phyloP scores from a whole-genome alignment of 2,888 invertebrate genomes.

The Crocallis elinguaria region DNA sequence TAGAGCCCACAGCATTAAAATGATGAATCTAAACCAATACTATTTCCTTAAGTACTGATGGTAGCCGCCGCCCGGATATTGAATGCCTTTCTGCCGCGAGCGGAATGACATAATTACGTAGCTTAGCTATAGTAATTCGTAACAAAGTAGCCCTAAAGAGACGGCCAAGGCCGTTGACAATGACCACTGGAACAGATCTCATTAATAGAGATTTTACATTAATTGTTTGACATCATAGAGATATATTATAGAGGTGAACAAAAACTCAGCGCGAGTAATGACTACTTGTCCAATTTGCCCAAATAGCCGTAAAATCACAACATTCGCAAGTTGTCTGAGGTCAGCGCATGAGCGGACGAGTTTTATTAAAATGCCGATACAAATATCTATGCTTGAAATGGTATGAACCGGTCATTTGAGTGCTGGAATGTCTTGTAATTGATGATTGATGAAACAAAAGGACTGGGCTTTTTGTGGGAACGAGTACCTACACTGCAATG shows the following conservation, averaged over 20 bases:
- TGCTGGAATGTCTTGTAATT: not conserved
- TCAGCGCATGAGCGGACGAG: too few species aligned
- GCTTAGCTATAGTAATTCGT: slow-evolving; percentile 38
- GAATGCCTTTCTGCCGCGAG: slow-evolving; percentile 24
- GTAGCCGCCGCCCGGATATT: slow-evolving; percentile 19
- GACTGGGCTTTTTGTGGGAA: not conserved
- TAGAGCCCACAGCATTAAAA: too few species aligned
- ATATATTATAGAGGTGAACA: too few species aligned
- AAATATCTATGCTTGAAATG: too few species aligned
- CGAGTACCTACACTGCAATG: not conserved
- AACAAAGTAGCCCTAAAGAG: slow-evolving; percentile 44
- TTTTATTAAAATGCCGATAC: too few species aligned
- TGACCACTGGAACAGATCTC: slow-evolving; percentile 53
- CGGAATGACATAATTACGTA: slow-evolving; percentile 33
- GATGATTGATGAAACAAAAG: not conserved
- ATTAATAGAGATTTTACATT: slow-evolving; percentile 66
- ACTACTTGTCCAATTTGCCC: too few species aligned
- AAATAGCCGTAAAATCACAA: too few species aligned
- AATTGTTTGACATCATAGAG: slow-evolving; percentile 35
- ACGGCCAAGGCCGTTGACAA: slow-evolving; percentile 55
- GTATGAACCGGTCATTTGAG: slow-evolving; percentile 27
- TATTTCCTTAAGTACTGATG: slow-evolving; percentile 6
- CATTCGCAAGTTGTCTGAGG: too few species aligned
- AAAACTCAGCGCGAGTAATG: too few species aligned
- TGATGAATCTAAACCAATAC: not conserved